Percentiles rank a stretch among this genome's conserved stretches.
phyloP scores from a whole-genome alignment of 2,888 invertebrate genomes.

The Sinohyriopsis cumingii region DNA sequence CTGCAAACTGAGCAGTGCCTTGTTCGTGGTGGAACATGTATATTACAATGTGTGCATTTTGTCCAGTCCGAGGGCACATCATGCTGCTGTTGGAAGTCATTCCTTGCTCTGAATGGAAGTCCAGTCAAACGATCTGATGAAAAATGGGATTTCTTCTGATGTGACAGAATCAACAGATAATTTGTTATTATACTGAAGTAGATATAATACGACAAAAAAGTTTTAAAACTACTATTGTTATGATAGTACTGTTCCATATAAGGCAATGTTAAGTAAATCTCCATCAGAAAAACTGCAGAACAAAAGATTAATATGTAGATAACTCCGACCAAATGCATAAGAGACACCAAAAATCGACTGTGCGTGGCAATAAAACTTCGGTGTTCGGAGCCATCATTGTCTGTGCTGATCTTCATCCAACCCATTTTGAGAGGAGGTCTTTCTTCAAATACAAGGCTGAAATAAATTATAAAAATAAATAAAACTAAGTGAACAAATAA shows the following conservation, averaged over 20 bases:
- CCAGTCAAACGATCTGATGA: constrained; percentile 12
- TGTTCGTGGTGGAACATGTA: constrained; percentile 58
- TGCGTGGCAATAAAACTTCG: not conserved
- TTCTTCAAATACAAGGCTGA: too few relatives aligned
- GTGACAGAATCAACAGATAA: constrained; percentile 43
- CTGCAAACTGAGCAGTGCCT: constrained; percentile 72
- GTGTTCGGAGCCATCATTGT: constrained; percentile 1
- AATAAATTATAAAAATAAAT: too few relatives aligned
- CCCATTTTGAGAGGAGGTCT: not conserved
- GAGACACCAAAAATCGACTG: constrained; percentile 18
- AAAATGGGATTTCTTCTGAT: constrained; percentile 37
- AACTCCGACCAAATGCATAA: constrained; percentile 43
- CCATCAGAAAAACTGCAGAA: constrained; percentile 28
- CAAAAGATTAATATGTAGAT: constrained; percentile 43
- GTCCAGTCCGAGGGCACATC: constrained; percentile 31
- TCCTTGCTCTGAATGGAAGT: constrained; percentile 23
- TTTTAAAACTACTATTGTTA: constrained; percentile 19
- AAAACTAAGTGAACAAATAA: too few relatives aligned
- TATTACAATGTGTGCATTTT: constrained; percentile 53
- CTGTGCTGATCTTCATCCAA: constrained; percentile 2
- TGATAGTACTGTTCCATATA: constrained; percentile 29
- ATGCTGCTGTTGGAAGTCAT: not conserved
- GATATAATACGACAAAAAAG: constrained; percentile 39
- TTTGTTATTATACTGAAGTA: constrained; percentile 45
- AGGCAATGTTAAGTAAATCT: constrained; percentile 45